Base-by-base conservation (phyloP, 2,797 vertebrate genomes). In the Varecia variegata region DNA sequence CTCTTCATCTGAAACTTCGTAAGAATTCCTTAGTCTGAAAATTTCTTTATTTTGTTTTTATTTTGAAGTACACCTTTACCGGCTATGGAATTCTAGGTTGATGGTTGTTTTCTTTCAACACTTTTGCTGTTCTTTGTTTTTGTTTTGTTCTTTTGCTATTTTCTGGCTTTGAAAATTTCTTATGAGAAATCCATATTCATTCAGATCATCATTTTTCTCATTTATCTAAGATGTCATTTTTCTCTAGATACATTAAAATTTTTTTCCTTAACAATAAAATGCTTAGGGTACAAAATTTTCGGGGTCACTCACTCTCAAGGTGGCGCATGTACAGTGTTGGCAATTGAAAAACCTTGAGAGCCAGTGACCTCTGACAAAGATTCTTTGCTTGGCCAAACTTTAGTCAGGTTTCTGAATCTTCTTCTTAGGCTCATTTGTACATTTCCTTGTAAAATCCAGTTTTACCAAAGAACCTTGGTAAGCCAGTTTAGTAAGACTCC, bases 121-220 rank as follows among this genome's bases (percentile, higher is more conserved):
- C 13, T 21, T n/a, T n/a, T n/a, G n/a, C n/a, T n/a, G n/a, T n/a
- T n/a, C n/a, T n/a, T n/a, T n/a, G n/a, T n/a, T n/a, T n/a, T n/a
- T n/a, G n/a, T n/a, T n/a, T n/a, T 86, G 20, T 65, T 56, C 21
- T 73, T 92, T 30, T 38, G 77, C 35, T 79, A 38, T 38, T 40
- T 95, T 52, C 10, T 50, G 73, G 56, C 67, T 80, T 83, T 94
- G 40, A 52, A 90, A 60, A 9, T 88, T 84, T 70, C 80, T 86
- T 17, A 80, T 74, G 18, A 97, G 81, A 96, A 90, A 90, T 76
- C 35, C 15, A 17, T 65, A 88, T 80, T 96, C 4, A 43, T 80
- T 90, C 65, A 7, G n/a, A 23, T 60, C 2, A 21, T 74, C 27
- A 17, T 76, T 82, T 65, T 60, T 82, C 35, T 21, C 1, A 8